Evolutionary conservation across 2,797 vertebrate species (phyloP), one percentile per base, ranked within the genome.

Genomic region (Centroberyx gerrardi): DNA sequence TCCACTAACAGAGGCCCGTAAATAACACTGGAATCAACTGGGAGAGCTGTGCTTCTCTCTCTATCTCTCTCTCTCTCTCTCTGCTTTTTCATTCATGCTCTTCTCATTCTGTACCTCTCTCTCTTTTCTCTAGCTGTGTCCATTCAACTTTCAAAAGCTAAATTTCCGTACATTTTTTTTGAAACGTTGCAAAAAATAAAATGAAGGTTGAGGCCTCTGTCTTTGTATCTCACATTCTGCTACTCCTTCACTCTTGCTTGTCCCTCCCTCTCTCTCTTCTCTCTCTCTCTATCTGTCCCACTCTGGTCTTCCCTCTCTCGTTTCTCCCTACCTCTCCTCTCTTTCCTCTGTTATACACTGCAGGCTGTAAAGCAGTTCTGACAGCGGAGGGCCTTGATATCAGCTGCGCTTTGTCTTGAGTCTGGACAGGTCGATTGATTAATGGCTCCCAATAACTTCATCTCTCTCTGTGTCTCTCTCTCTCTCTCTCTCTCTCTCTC

Each of bases 401-500:
- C 72, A 72, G 75, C 64, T 73, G 64, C 33, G n/a, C 77, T 82
- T 86, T 84, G 76, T 83, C 74, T 83, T 22, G 15, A 62, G 71
- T 74, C 59, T 3, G 75, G 62, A 83, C 62, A 59, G 66, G 78
- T 69, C 56, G 54, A 84, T 87, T 88, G 81, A 90, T 88, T 88
- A 89, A 88, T 86, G 70, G 63, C 84, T 76, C 67, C 56, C 7
- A 68, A 71, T 49, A 71, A 52, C 56, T 52, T 22, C 12, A 31
- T 15, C 14, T n/a, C 42, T 62, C 29, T 36, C 53, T 48, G 8
- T 29, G 22, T 56, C 66, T 38, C 55, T 33, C 52, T 48, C 40
- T 12, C 42, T n/a, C 8, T 38, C 13, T 27, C 40, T 28, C 12
- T 8, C 36, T 51, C 28, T 58, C 28, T 58, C 29, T 36, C 56